Conservation (phyloP, 2,797 vertebrate species). For the Thunnus albacares region DNA sequence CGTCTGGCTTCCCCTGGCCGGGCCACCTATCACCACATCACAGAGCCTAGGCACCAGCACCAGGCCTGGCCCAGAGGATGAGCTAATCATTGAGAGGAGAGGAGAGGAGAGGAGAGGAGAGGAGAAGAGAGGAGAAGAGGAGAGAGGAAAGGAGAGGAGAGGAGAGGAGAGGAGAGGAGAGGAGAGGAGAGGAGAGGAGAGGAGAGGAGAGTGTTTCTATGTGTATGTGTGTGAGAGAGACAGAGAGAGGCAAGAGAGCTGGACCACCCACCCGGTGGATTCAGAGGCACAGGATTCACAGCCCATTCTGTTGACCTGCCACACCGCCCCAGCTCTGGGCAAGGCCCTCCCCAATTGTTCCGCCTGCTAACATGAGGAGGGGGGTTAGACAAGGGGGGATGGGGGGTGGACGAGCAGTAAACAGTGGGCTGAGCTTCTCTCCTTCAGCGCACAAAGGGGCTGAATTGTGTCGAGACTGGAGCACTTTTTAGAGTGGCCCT, state of each 20-base stretch:
- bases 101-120: constrained; percentile 34
- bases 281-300: constrained; percentile 89
- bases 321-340: constrained; percentile 85
- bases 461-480: constrained; percentile 86
- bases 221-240: constrained; percentile 67
- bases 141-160: constrained; percentile 31
- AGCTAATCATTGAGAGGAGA: constrained; percentile 77
- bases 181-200: constrained; percentile 28
- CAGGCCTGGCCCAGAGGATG: constrained; percentile 74
- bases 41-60: constrained; percentile 67
- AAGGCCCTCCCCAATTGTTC: constrained; percentile 88
- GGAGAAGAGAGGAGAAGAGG: constrained; percentile 28
- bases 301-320: constrained; percentile 89
- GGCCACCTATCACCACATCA: constrained; percentile 80
- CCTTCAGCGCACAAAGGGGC: constrained; percentile 86
- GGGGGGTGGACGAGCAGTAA: constrained; percentile 81
- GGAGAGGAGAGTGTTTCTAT: constrained; percentile 44
- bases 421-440: constrained; percentile 83
- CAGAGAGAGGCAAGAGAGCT: constrained; percentile 69
- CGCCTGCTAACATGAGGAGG: constrained; percentile 83
- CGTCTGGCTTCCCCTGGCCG: constrained; percentile 62
- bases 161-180: constrained; percentile 25
- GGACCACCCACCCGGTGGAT: constrained; percentile 90
- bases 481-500: constrained; percentile 87
- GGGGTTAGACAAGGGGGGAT: constrained; percentile 62